phyloP scores from a whole-genome alignment of 1,140 invertebrate genomes.

The Bombus affinis region DNA sequence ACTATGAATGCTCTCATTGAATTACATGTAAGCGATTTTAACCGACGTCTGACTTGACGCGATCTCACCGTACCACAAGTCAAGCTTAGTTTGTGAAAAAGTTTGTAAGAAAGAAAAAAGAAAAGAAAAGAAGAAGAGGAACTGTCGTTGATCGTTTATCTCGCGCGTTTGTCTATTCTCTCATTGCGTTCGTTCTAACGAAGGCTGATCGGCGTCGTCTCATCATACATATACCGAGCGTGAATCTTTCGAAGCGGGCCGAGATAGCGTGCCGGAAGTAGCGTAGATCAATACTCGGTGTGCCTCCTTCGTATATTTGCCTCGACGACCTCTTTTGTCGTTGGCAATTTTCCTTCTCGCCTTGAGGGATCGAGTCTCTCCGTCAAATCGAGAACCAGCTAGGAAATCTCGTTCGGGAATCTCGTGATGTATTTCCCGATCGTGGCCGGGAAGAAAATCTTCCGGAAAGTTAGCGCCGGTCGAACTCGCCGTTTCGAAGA shows the following conservation, averaged over 20 bases:
- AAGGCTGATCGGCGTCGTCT: background rate
- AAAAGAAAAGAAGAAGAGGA: background rate
- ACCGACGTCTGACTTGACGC: too few species aligned
- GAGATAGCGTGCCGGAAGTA: constrained; percentile 23
- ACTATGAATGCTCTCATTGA: too few species aligned
- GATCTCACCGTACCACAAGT: too few species aligned
- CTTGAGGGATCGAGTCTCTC: constrained; percentile 9
- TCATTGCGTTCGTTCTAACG: background rate
- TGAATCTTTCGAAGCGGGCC: constrained; percentile 2
- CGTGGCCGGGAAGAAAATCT: background rate
- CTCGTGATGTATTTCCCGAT: background rate
- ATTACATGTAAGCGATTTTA: too few species aligned
- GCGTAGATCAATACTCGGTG: constrained; percentile 57
- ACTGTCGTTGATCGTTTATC: background rate
- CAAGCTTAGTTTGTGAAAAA: too few species aligned
- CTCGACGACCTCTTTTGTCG: constrained; percentile 14
- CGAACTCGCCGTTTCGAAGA: background rate
- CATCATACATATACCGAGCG: background rate
- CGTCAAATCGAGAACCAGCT: background rate
- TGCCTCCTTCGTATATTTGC: background rate
- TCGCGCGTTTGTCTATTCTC: background rate
- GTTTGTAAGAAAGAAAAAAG: background rate
- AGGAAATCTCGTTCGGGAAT: background rate
- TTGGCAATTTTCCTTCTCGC: constrained; percentile 24
- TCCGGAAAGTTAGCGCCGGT: background rate